Evolutionary conservation across 1,140 invertebrate species (phyloP).

Genomic region (Trachymyrmex septentrionalis): DNA sequence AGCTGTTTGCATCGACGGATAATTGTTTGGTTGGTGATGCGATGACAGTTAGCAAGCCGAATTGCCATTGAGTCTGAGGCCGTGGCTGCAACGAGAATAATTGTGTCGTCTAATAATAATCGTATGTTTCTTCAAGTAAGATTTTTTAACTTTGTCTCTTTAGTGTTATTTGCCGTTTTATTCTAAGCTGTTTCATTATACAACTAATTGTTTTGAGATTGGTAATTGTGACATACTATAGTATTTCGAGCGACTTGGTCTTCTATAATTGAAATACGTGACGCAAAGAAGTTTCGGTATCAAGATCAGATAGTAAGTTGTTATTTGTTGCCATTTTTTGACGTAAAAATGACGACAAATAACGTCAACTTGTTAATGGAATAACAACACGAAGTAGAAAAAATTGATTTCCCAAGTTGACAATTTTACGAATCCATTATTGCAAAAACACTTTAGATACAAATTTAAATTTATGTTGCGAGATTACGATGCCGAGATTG

Average conservation of each 20-base stretch:
- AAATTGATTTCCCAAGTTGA: background rate
- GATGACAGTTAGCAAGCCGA: constrained; percentile 25
- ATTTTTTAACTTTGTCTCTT: background rate
- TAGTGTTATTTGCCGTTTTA: background rate
- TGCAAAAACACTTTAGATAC: background rate
- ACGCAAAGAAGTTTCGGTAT: background rate
- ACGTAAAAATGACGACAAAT: no score
- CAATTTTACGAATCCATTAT: background rate
- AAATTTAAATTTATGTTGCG: background rate
- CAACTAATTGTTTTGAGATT: background rate
- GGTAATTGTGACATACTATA: background rate
- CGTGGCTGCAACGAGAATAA: background rate
- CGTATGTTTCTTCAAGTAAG: background rate
- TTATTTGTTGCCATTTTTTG: no score
- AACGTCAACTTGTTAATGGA: no score
- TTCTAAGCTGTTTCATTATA: no score
- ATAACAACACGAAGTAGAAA: no score
- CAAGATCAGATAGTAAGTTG: background rate
- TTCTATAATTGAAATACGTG: background rate
- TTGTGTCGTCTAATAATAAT: constrained; percentile 5
- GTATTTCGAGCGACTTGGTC: background rate
- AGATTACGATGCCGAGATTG: background rate
- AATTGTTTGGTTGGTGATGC: constrained; percentile 44
- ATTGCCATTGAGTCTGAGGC: background rate
- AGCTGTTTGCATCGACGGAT: constrained; percentile 8